Base-by-base conservation (phyloP, 2,797 vertebrate species). In the Halcyon chelicuti region DNA sequence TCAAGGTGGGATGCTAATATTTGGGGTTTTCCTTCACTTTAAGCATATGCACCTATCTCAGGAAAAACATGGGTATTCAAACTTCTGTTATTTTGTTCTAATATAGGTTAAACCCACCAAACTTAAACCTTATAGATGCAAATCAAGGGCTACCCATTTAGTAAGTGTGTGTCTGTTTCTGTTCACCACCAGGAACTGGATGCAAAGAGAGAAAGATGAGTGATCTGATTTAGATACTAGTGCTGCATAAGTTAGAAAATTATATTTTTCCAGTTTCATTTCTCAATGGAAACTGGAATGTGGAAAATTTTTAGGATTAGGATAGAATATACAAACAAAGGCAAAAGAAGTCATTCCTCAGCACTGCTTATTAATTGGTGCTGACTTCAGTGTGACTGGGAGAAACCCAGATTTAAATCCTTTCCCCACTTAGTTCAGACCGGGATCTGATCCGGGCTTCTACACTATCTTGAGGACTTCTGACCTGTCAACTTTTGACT, bases 141-240 rank as follows among this genome's bases (percentile, higher is more conserved):
- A 49, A 21, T 25, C 14, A 16, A 44, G 47, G 35, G 8, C 71
- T 62, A 25, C 7, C 1, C 2, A 2, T 63, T 87, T 40, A 42
- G 8, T 72, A 58, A 29, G 11, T 25, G 14, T n/a, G 28, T 12
- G 1, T 2, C 1, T 35, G 9, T 22, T 84, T 57, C 42, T 46
- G 8, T 37, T 92, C 26, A 9, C 18, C 1, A 0, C 37, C 6
- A 61, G 60, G 26, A 76, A 8, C 0, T 28, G 7, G 14, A 26
- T 49, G 46, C 20, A 73, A 47, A 20, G 57, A 18, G 21, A 74
- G 39, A 44, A 65, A n/a, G 5, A 39, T 9, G 20, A 12, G 47
- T 75, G 58, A 19, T 71, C n/a, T 76, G 33, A 35, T 37, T 3
- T 44, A 39, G 40, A 23, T 37, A 28, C 40, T 21, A 63, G 28